Base-by-base conservation (phyloP, 2,888 invertebrate species). In the Balanococcus diminutus region DNA sequence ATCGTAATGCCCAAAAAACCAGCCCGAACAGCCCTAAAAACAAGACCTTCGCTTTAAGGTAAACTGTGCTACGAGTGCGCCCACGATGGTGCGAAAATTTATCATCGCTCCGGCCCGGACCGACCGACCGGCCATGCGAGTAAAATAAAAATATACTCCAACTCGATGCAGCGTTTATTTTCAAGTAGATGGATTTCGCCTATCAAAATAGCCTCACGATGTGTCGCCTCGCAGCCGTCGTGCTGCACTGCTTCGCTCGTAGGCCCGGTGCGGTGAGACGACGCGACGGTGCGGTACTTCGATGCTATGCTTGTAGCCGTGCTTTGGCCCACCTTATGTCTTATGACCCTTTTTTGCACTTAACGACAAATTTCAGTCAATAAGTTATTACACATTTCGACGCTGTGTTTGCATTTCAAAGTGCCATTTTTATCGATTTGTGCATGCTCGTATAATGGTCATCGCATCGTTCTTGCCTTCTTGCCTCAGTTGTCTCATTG, bases 101-200 rank as follows among this genome's bases (percentile, higher is more conserved):
- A 67, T 67, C 61, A 67, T 67, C 22, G 14, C 2, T 4, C 9
- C 1, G 61, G 19, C 51, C 19, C 19, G 51, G 51, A n/a, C 11
- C 4, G 42, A 16, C 16, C 3, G 9, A 81, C 22, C n/a, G 31
- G 32, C 72, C 25, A 56, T 56, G 67, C 25, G 39, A 84, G 67
- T 61, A 84, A 61, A 84, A 84, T 84, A 84, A 67, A 82, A 83
- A n/a, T n/a, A n/a, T n/a, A n/a, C n/a, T n/a, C n/a, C n/a, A 61
- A 31, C 56, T 51, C 51, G 51, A 51, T 51, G 51, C 51, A 51
- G 67, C 84, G 84, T 84, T 86, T 86, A 86, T 81, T 86, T 86
- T 86, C 46, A 75, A 86, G 86, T 86, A 81, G 86, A 86, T 86
- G 86, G 86, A 86, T 86, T 86, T 86, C 81, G 81, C 86, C 86